These are phyloP conservation scores for Himalopsyche tibetana DNA, from an alignment of 2,888 invertebrate genomes.

Conservation along the genomic window DNA sequence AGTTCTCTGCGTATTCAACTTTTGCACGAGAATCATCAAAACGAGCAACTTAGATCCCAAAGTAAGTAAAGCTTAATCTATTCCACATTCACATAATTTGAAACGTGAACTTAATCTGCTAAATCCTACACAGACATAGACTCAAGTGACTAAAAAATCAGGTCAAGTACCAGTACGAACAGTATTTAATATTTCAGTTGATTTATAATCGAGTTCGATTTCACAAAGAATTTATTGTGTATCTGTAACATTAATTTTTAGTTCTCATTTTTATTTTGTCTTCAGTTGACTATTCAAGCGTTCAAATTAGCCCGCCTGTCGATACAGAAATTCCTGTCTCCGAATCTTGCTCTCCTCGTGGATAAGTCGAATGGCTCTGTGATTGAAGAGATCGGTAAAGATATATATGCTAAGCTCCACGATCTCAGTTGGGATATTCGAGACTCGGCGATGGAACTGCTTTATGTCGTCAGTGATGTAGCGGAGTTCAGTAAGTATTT, in stretches of 20 bases:
- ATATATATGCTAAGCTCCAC: constrained; percentile 83
- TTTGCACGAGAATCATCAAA: constrained; percentile 72
- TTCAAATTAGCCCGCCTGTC: constrained; percentile 83
- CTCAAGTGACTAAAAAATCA: too few relatives aligned
- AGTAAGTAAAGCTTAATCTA: constrained; percentile 68
- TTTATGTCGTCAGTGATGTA: constrained; percentile 83
- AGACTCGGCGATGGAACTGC: constrained; percentile 85
- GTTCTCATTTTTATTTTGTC: constrained; percentile 62
- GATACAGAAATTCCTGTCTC: constrained; percentile 85
- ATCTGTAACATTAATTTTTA: too few relatives aligned
- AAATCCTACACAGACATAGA: neutral
- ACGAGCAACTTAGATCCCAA: constrained; percentile 72
- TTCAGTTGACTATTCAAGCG: constrained; percentile 83
- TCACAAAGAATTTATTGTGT: too few relatives aligned
- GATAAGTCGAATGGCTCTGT: constrained; percentile 81
- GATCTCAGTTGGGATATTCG: constrained; percentile 87
- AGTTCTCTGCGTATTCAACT: constrained; percentile 80
- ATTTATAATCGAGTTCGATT: too few relatives aligned
- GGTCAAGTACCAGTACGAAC: too few relatives aligned
- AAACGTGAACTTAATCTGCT: neutral
- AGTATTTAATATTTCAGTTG: too few relatives aligned
- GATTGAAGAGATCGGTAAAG: constrained; percentile 81
- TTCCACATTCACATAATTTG: neutral
- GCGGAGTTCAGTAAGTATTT: constrained; percentile 82
- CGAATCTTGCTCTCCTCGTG: constrained; percentile 84